phyloP scores from a whole-genome alignment of 1,140 invertebrate genomes.

The Cecropterus lyciades region DNA sequence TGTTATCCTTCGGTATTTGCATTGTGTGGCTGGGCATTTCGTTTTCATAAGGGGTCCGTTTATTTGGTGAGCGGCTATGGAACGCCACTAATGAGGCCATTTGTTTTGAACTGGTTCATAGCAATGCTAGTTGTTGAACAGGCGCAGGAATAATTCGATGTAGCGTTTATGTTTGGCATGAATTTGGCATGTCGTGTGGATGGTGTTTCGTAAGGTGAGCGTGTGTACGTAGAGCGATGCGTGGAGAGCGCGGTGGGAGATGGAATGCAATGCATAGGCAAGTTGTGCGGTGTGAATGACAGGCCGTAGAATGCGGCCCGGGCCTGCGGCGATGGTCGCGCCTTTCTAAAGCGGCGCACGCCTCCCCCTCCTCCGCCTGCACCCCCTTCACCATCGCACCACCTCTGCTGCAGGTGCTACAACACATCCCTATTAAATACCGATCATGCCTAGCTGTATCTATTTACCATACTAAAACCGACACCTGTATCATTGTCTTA shows the following conservation, averaged over 20 bases:
- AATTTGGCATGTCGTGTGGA: constrained; percentile 52
- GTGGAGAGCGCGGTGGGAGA: constrained; percentile 72
- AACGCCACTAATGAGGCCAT: constrained; percentile 67
- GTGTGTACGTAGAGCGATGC: constrained; percentile 61
- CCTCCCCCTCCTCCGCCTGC: constrained; percentile 54
- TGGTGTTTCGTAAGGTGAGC: constrained; percentile 70
- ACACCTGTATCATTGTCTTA: constrained; percentile 77
- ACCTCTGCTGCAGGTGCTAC: constrained; percentile 76
- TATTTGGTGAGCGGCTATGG: constrained; percentile 60
- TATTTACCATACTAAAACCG: constrained; percentile 74
- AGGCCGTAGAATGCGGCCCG: constrained; percentile 82
- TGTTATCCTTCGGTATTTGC: constrained; percentile 76
- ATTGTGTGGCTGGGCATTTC: constrained; percentile 53
- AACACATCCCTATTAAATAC: constrained; percentile 82
- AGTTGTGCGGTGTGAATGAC: constrained; percentile 83
- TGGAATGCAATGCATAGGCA: constrained; percentile 82
- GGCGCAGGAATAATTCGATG: constrained; percentile 72
- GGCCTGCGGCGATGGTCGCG: constrained; percentile 81
- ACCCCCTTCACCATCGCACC: constrained; percentile 63
- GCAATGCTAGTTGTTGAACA: constrained; percentile 66
- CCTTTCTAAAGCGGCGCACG: constrained; percentile 82
- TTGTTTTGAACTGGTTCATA: constrained; percentile 66
- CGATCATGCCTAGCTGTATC: constrained; percentile 79
- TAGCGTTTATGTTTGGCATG: constrained; percentile 60
- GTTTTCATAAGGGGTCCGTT: constrained; percentile 55